Evolutionary conservation across 2,888 invertebrate species (phyloP).

Genomic region (Leptopilina syphax): DNA sequence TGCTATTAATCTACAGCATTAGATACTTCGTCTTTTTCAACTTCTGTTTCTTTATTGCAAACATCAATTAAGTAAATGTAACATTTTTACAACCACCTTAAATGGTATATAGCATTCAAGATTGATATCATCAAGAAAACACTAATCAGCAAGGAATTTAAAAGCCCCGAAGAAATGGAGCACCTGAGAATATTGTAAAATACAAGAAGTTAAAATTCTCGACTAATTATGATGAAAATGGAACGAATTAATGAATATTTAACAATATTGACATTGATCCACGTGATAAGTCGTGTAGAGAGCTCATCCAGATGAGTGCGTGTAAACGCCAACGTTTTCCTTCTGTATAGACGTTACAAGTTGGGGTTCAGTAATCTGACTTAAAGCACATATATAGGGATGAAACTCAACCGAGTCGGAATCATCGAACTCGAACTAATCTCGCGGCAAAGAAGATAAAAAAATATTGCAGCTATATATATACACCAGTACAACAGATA

Average conservation of each 20-base stretch:
- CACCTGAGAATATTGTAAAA: not conserved
- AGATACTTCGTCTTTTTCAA: no score
- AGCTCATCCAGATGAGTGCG: not conserved
- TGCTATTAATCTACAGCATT: no score
- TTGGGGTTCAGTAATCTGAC: slow-evolving; percentile 62
- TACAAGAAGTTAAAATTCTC: not conserved
- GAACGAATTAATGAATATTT: not conserved
- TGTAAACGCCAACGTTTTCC: slow-evolving; percentile 9
- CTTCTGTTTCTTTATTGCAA: no score
- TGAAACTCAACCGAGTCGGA: slow-evolving; percentile 56
- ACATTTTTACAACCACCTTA: no score
- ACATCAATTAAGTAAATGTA: no score
- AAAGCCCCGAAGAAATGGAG: slow-evolving; percentile 1
- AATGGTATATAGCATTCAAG: no score
- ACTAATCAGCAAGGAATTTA: not conserved
- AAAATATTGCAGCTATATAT: slow-evolving; percentile 26
- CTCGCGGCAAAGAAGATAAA: slow-evolving; percentile 61
- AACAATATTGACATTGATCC: slow-evolving; percentile 18
- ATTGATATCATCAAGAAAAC: no score
- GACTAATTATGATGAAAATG: not conserved
- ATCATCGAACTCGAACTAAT: slow-evolving; percentile 66
- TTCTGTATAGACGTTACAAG: slow-evolving; percentile 58
- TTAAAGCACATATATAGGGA: slow-evolving; percentile 53
- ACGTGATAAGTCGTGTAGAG: not conserved
- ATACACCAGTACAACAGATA: slow-evolving; percentile 15